Percentiles rank a stretch among this genome's conserved stretches.
These are phyloP conservation scores for Tamandua tetradactyla DNA, from an alignment of 2,797 vertebrate genomes.

Conservation along the genomic window DNA sequence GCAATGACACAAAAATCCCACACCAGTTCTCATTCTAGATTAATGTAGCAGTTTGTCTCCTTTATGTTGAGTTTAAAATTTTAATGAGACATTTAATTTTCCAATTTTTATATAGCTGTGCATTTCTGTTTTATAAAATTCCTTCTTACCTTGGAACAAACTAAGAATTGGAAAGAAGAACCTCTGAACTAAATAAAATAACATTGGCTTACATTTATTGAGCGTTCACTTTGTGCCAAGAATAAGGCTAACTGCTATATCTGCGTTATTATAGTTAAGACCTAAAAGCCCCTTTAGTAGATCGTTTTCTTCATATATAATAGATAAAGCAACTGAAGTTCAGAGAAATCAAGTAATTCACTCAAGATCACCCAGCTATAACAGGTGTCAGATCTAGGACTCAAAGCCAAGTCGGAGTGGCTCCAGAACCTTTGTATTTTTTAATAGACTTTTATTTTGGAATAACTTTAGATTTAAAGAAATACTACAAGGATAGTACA, in stretches of 20 bases:
- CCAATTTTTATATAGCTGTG: conserved; percentile 36
- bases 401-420: not conserved
- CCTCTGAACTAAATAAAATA: conserved; percentile 6
- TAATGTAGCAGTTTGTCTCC: not conserved
- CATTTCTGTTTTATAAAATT: conserved; percentile 60
- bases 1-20: not conserved
- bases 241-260: conserved; percentile 40
- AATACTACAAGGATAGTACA: not conserved
- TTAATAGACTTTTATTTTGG: not conserved
- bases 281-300: not conserved
- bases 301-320: conserved; percentile 35
- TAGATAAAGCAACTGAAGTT: not conserved
- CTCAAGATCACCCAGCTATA: not conserved
- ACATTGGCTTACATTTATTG: not conserved
- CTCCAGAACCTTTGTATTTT: not conserved
- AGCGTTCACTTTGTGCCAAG: not conserved
- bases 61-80: conserved; percentile 52
- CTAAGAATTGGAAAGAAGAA: conserved; percentile 32
- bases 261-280: conserved; percentile 8
- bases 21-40: conserved; percentile 24
- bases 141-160: conserved; percentile 31
- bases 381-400: not conserved
- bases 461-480: conserved; percentile 3
- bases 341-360: conserved; percentile 58
- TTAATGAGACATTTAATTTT: conserved; percentile 59